These are phyloP conservation scores for Brachionus angularis DNA, from an alignment of 1,140 invertebrate genomes.

Conservation along the genomic window DNA sequence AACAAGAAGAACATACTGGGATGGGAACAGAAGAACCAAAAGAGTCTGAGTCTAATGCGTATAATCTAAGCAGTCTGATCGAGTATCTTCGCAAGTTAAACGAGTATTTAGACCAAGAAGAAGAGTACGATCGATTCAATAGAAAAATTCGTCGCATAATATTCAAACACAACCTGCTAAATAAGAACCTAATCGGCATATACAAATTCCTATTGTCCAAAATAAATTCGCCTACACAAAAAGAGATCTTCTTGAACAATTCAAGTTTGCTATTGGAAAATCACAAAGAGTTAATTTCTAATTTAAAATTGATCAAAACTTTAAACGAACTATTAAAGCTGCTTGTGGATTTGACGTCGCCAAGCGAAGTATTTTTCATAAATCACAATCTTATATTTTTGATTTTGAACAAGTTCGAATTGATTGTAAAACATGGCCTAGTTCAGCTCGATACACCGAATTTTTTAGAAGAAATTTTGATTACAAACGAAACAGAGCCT, in stretches of 20 bases:
- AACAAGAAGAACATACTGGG: too few species aligned
- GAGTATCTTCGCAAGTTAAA: conserved; percentile 20
- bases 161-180: too few species aligned
- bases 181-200: too few species aligned
- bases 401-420: background rate
- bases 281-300: conserved; percentile 12
- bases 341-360: conserved; percentile 18
- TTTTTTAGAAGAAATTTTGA: conserved; percentile 7
- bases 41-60: background rate
- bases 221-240: background rate
- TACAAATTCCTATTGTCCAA: too few species aligned
- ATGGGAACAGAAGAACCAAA: background rate
- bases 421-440: background rate
- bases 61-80: background rate
- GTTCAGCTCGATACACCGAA: background rate
- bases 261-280: background rate
- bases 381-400: conserved; percentile 13
- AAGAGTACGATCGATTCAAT: background rate
- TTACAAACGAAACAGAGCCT: too few species aligned
- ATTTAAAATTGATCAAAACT: conserved; percentile 10
- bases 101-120: conserved; percentile 3
- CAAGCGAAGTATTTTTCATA: conserved; percentile 1
- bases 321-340: conserved; percentile 18
- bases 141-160: conserved; percentile 6
- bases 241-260: background rate